phyloP scores from a whole-genome alignment of 2,797 vertebrate genomes.

The Galaxias olidus region DNA sequence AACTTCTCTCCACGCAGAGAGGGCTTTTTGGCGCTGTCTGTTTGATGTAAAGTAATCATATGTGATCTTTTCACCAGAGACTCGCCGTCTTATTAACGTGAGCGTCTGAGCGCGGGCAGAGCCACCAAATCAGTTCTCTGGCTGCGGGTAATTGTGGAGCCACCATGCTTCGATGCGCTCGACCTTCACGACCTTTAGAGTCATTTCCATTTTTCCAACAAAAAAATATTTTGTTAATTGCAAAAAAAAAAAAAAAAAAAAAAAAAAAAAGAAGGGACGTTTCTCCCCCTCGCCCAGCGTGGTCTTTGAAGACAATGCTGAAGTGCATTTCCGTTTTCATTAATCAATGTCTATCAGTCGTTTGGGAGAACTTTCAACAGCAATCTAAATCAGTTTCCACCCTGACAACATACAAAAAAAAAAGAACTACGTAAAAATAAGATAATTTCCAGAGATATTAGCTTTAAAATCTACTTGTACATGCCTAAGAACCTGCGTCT shows the following conservation, averaged over 20 bases:
- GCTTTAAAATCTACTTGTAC: too few species aligned
- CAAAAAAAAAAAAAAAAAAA: slow-evolving; percentile 66
- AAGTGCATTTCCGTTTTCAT: slow-evolving; percentile 80
- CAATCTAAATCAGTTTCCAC: slow-evolving; percentile 54
- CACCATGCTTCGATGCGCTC: slow-evolving; percentile 79
- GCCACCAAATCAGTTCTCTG: slow-evolving; percentile 61
- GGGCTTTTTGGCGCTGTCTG: slow-evolving; percentile 69
- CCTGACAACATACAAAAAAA: too few species aligned
- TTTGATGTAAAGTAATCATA: slow-evolving; percentile 75
- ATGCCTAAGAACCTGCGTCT: too few species aligned
- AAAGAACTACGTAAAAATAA: too few species aligned
- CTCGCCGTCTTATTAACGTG: slow-evolving; percentile 72
- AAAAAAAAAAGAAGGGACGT: slow-evolving; percentile 64
- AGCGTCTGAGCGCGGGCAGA: slow-evolving; percentile 59
- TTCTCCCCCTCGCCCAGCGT: slow-evolving; percentile 48
- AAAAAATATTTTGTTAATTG: slow-evolving; percentile 79
- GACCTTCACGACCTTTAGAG: slow-evolving; percentile 82
- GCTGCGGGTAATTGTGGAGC: slow-evolving; percentile 75
- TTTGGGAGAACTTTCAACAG: slow-evolving; percentile 65
- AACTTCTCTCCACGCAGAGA: slow-evolving; percentile 43
- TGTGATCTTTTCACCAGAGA: slow-evolving; percentile 81
- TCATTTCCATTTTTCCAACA: slow-evolving; percentile 79
- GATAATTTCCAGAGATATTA: too few species aligned
- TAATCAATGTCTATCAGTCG: slow-evolving; percentile 76
- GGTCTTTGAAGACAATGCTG: slow-evolving; percentile 72